Percentiles rank a stretch among this genome's conserved stretches.
phyloP scores from a whole-genome alignment of 2,797 vertebrate genomes.

The Dipus sagitta region DNA sequence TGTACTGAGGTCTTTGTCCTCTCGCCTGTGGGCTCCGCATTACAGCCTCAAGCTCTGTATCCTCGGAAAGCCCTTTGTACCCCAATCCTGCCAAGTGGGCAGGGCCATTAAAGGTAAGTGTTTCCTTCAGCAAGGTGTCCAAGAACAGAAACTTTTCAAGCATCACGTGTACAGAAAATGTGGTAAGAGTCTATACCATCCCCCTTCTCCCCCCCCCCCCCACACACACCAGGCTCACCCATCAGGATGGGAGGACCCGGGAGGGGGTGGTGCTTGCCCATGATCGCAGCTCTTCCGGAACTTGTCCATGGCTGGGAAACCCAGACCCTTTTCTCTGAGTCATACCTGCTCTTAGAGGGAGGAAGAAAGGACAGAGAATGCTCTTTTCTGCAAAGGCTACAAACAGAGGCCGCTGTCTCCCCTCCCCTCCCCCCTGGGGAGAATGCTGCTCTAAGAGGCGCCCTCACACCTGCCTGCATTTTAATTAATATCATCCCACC shows the following conservation, averaged over 20 bases:
- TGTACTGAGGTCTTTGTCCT: background rate
- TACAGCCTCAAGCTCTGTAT: background rate
- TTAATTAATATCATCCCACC: conserved; percentile 90
- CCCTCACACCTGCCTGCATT: conserved; percentile 86
- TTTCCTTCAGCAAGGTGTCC: background rate
- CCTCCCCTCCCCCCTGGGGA: conserved; percentile 58
- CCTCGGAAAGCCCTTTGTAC: background rate
- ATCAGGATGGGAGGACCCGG: background rate
- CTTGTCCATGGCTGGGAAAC: background rate
- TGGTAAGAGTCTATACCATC: background rate
- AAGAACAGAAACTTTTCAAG: conserved; percentile 10
- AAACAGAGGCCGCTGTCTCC: conserved; percentile 26
- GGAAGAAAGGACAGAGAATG: background rate
- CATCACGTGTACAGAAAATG: background rate
- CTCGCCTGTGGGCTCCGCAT: background rate
- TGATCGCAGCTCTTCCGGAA: background rate
- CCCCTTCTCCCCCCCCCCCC: too few species aligned
- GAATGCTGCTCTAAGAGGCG: conserved; percentile 73
- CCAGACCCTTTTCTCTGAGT: background rate
- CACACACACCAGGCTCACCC: too few species aligned
- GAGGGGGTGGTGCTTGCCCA: background rate
- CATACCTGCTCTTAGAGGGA: background rate
- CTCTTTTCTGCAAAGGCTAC: conserved; percentile 23
- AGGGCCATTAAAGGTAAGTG: background rate
- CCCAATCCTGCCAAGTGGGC: background rate